Evolutionary conservation across 2,888 invertebrate species (phyloP).

Genomic region (Linnaemya vulpina): DNA sequence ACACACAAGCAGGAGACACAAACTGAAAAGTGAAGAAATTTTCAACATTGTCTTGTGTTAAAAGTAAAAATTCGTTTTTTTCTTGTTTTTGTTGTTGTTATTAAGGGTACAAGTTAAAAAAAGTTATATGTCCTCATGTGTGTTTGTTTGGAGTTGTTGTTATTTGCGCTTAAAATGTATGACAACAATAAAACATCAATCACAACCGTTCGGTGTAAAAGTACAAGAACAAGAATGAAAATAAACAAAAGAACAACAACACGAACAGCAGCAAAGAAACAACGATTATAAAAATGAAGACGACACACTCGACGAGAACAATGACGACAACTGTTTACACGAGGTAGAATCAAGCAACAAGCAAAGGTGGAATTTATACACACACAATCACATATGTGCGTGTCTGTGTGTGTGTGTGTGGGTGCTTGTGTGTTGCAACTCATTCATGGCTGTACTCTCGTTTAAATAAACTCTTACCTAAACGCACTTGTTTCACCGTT

Average conservation of each 20-base stretch:
- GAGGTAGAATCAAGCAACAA: constrained; percentile 49
- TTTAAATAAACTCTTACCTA: constrained; percentile 40
- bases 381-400: too few relatives aligned
- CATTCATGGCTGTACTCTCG: neutral
- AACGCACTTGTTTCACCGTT: constrained; percentile 31
- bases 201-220: constrained; percentile 48
- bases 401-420: too few relatives aligned
- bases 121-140: neutral
- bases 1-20: neutral
- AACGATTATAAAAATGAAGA: constrained; percentile 41
- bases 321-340: constrained; percentile 35
- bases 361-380: constrained; percentile 13
- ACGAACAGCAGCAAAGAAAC: neutral
- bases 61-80: constrained; percentile 3
- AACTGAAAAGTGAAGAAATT: neutral
- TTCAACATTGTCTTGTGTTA: neutral
- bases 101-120: neutral
- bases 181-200: constrained; percentile 71
- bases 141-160: constrained; percentile 39
- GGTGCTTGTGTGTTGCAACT: neutral
- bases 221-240: constrained; percentile 24
- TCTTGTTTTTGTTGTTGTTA: neutral
- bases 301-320: constrained; percentile 40
- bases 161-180: constrained; percentile 64
- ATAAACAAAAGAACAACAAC: neutral